These are phyloP conservation scores for Apamea monoglypha DNA, from an alignment of 2,888 invertebrate species.

Conservation along the genomic window DNA sequence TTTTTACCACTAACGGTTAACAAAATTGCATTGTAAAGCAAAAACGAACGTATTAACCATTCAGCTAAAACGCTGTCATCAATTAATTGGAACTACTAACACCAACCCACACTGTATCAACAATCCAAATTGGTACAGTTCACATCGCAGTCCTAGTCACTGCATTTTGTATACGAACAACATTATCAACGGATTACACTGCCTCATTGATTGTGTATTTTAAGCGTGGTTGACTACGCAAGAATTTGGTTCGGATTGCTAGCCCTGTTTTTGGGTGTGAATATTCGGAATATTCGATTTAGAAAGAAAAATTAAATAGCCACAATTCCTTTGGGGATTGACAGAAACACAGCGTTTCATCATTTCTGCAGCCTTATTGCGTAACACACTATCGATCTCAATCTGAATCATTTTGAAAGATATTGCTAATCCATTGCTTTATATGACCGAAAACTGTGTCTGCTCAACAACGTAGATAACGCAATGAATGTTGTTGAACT, in stretches of 20 bases:
- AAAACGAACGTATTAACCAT: background rate
- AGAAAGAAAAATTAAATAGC: background rate
- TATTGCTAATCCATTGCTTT: too few relatives aligned
- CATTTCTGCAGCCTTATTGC: too few relatives aligned
- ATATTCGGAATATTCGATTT: background rate
- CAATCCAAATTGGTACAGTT: background rate
- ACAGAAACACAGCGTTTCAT: too few relatives aligned
- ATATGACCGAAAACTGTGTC: too few relatives aligned
- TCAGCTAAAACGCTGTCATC: background rate
- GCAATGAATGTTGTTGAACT: too few relatives aligned
- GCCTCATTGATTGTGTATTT: background rate
- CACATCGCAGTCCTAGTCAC: background rate
- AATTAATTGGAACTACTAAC: constrained; percentile 1
- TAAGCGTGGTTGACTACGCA: background rate
- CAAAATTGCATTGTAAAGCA: background rate
- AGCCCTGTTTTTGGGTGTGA: background rate
- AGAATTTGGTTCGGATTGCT: background rate
- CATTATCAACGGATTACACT: background rate
- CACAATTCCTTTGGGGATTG: background rate
- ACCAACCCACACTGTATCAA: background rate
- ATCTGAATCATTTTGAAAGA: too few relatives aligned
- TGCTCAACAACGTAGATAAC: too few relatives aligned
- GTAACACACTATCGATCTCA: too few relatives aligned
- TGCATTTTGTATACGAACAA: background rate
- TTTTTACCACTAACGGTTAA: too few relatives aligned